Evolutionary conservation across 2,797 vertebrate species (phyloP).

Genomic region (Liparis tanakae): DNA sequence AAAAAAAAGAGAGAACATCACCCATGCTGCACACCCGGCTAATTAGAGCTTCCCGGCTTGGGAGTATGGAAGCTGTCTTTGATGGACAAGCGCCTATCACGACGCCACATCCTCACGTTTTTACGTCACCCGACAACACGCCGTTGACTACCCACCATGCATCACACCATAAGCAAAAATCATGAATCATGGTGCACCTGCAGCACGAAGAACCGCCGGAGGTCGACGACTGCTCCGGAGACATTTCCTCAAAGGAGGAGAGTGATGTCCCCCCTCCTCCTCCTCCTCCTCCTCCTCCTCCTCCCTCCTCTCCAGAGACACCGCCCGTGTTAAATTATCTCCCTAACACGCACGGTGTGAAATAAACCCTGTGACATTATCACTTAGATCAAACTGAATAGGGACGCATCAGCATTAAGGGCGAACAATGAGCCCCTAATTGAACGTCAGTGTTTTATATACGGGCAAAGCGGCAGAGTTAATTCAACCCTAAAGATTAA

Average conservation of each 20-base stretch:
- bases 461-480: not conserved
- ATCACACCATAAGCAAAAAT: not conserved
- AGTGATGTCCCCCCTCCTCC: no score
- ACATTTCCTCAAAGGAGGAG: no score
- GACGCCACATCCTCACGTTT: not conserved
- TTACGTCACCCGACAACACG: no score
- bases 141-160: not conserved
- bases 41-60: slow-evolving; percentile 11
- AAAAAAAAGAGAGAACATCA: not conserved
- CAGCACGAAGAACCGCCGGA: no score
- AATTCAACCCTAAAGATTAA: slow-evolving; percentile 18
- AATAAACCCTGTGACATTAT: slow-evolving; percentile 36
- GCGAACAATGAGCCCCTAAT: slow-evolving; percentile 19
- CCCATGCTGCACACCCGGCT: not conserved
- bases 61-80: not conserved
- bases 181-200: not conserved
- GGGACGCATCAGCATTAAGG: slow-evolving; percentile 2
- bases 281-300: no score
- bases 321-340: not conserved
- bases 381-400: slow-evolving; percentile 25
- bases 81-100: slow-evolving; percentile 10
- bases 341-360: not conserved
- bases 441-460: slow-evolving; percentile 24
- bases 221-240: no score
- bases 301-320: no score